A percentile compares a stretch with the other conserved stretches of the same genome.
Evolutionary conservation across 2,797 vertebrate genomes (phyloP).

Genomic region (Chromobotia macracanthus): DNA sequence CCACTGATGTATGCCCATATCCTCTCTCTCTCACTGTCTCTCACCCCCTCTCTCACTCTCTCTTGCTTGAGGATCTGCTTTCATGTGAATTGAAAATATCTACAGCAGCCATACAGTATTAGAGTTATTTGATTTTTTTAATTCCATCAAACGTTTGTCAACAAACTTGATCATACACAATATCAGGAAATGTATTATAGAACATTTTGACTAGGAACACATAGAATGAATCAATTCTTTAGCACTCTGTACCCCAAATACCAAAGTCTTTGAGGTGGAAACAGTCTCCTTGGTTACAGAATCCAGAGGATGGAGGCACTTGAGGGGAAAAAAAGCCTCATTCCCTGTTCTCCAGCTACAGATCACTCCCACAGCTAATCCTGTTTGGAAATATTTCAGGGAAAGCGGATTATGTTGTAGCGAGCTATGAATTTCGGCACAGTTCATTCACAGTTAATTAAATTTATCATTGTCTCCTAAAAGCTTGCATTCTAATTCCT

Average conservation of each 20-base stretch:
- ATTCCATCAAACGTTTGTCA: not conserved
- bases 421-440: conserved; percentile 62
- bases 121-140: not conserved
- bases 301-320: conserved; percentile 30
- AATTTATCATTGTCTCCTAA: conserved; percentile 74
- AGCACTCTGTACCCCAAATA: conserved; percentile 26
- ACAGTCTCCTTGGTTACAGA: conserved; percentile 41
- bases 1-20: not conserved
- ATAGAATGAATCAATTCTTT: conserved; percentile 6
- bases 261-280: conserved; percentile 43
- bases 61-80: not conserved
- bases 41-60: not conserved
- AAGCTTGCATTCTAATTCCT: conserved; percentile 55
- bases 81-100: not conserved
- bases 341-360: conserved; percentile 31
- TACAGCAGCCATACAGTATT: not conserved
- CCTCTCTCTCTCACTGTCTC: not conserved
- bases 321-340: conserved; percentile 29
- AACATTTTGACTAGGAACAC: not conserved
- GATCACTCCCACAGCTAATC: conserved; percentile 64
- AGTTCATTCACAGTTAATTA: conserved; percentile 73
- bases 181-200: not conserved
- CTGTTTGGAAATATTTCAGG: conserved; percentile 68
- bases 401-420: conserved; percentile 67
- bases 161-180: not conserved